Evolutionary conservation across 1,140 invertebrate species (phyloP), one percentile per base, ranked within the genome.

Genomic region (Nephila pilipes): DNA sequence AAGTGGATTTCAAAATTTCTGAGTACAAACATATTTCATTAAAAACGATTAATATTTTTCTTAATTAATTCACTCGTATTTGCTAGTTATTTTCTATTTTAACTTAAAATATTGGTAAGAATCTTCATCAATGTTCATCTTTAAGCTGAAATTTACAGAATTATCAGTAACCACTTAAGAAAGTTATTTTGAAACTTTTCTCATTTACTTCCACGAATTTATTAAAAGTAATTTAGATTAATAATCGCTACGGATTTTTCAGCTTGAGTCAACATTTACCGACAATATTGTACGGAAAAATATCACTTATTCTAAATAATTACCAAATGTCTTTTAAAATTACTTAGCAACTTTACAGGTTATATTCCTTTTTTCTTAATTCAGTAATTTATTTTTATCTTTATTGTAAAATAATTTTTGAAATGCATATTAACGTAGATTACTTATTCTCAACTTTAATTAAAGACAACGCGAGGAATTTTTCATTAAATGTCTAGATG

Each of bases 241-340:
- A 46, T 8, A 20, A 22, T 60, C 16, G 16, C 16, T 22, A 18
- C 22, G 4, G 12, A 60, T 18, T 60, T 60, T 22, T 4, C 20
- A 5, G 20, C 5, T 18, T 16, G 58, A 22, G 22, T 60, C 18
- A 60, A 60, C 16, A 60, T 22, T 69, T 0, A 69, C 3, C 5
- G 2, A 36, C 12, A 75, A 36, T 32, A 75, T 32, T 75, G 29
- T 20, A 12, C 69, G 18, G 69, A 75, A 75, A 75, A 32, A 32
- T 75, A 75, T 75, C 36, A 32, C 29, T 16, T 18, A 29, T 12
- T 75, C 29, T 14, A 75, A 75, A 75, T 75, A 75, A 75, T 75
- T 32, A 75, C 69, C 32, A 75, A 75, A 75, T 75, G 20, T 14
- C 32, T 75, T 18, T 75, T 75, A 32, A 75, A 36, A 75, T 75